Evolutionary conservation across 2,113 vertebrate genomes (phyloP), one percentile per base, ranked within the genome.

Genomic region (Perca fluviatilis): DNA sequence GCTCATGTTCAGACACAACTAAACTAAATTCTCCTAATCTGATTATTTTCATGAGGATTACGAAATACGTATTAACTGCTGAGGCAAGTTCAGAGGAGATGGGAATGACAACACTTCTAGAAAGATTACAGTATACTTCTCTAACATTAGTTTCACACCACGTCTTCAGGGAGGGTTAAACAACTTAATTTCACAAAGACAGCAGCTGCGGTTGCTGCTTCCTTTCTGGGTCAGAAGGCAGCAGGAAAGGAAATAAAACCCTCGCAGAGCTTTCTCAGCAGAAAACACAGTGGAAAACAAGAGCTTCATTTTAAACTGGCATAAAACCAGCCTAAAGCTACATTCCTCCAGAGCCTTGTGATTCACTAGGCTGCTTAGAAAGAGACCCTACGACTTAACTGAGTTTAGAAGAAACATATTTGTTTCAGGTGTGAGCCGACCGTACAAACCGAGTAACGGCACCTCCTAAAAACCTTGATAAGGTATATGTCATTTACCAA

Each of bases 261-360:
- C 27, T 60, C 1, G 11, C 77, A 30, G 60, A 82, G 89, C 74
- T 92, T 91, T 86, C 79, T 89, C 85, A 91, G 88, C 89, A 78
- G 67, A 90, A 92, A 87, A 67, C 73, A 64, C 14, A 27, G 27
- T 5, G 30, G 66, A 73, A 88, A 93, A 93, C 91, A 94, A 95
- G 56, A 79, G 88, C 27, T 43, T 77, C 69, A 79, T 94, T 93
- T 93, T 93, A 43, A 80, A 72, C 0, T 0, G 12, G 30, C 63
- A 67, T 64, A 74, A 81, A 69, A 77, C 66, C 77, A 46, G 71
- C 94, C 91, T 73, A 61, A 76, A 92, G 94, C 92, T 47, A 72
- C 85, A 93, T 93, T 93, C 89, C 90, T 87, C 11, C 54, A 11
- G 21, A 73, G 79, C 87, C 91, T 94, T 92, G 92, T 95, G 92